These are phyloP conservation scores for Tylochromis polylepis DNA, from an alignment of 2,113 vertebrate species.

Conservation along the genomic window DNA sequence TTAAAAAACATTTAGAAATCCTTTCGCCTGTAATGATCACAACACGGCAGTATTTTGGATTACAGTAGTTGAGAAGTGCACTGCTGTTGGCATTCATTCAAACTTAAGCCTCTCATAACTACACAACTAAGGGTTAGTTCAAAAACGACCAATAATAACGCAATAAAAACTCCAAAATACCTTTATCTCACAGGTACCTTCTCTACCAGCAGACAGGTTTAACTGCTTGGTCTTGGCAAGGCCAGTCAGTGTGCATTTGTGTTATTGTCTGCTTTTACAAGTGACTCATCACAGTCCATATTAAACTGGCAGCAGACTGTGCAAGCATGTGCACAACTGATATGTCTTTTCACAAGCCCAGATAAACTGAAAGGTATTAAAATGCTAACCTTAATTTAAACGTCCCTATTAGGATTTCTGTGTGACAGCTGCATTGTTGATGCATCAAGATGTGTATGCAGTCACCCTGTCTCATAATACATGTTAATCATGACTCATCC, in stretches of 20 bases:
- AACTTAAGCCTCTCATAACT: background rate
- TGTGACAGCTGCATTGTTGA: background rate
- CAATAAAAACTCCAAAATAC: background rate
- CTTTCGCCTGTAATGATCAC: background rate
- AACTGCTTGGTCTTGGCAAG: background rate
- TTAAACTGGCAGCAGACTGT: background rate
- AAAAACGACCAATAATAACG: background rate
- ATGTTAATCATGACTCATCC: background rate
- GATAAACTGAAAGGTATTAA: background rate
- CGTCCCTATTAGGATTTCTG: background rate
- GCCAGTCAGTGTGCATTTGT: background rate
- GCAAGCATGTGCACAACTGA: background rate
- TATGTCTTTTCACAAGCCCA: background rate
- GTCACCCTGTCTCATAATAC: background rate
- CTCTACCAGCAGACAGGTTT: slow-evolving; percentile 1
- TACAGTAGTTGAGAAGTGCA: background rate
- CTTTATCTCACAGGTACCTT: background rate
- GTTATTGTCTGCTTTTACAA: slow-evolving; percentile 5
- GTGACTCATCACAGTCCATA: slow-evolving; percentile 9
- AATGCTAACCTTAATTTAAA: background rate
- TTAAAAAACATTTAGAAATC: background rate
- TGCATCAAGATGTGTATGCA: background rate
- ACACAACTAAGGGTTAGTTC: background rate
- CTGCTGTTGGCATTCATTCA: background rate
- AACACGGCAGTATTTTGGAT: background rate